These are phyloP conservation scores for Plectrocnemia conspersa DNA, from an alignment of 1,140 invertebrate species.

Conservation along the genomic window DNA sequence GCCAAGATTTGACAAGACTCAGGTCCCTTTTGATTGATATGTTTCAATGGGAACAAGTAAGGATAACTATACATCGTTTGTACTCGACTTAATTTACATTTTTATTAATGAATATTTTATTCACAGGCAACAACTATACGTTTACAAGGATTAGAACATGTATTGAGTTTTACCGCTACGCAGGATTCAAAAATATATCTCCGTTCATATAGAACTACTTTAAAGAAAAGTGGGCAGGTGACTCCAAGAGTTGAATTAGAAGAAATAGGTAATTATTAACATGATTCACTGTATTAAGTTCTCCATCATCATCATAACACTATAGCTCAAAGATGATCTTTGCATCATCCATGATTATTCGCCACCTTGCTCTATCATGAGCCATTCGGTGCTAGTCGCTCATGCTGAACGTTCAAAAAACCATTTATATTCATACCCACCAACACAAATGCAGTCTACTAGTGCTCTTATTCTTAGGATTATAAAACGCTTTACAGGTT, in stretches of 20 bases:
- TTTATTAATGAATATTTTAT: conserved; percentile 9
- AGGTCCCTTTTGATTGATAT: conserved; percentile 91
- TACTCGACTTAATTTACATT: conserved; percentile 6
- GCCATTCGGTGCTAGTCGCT: too few relatives aligned
- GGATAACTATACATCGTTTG: conserved; percentile 1
- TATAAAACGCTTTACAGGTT: too few relatives aligned
- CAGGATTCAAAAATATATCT: conserved; percentile 75
- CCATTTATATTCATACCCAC: too few relatives aligned
- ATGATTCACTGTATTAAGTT: conserved; percentile 35
- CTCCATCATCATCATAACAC: too few relatives aligned
- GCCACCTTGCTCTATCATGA: too few relatives aligned
- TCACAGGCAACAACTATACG: conserved; percentile 67
- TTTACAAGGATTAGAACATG: conserved; percentile 89
- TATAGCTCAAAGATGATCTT: too few relatives aligned
- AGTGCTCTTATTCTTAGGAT: too few relatives aligned
- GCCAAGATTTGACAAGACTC: conserved; percentile 72
- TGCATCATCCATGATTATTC: too few relatives aligned
- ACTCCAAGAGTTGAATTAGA: conserved; percentile 86
- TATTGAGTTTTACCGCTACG: conserved; percentile 79
- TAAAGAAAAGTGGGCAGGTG: conserved; percentile 88
- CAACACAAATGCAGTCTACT: too few relatives aligned
- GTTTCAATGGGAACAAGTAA: conserved; percentile 78
- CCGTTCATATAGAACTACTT: conserved; percentile 81
- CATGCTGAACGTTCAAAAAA: too few relatives aligned
- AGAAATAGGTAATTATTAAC: conserved; percentile 68